phyloP scores from a whole-genome alignment of 2,113 vertebrate species.

The Pelobates fuscus region DNA sequence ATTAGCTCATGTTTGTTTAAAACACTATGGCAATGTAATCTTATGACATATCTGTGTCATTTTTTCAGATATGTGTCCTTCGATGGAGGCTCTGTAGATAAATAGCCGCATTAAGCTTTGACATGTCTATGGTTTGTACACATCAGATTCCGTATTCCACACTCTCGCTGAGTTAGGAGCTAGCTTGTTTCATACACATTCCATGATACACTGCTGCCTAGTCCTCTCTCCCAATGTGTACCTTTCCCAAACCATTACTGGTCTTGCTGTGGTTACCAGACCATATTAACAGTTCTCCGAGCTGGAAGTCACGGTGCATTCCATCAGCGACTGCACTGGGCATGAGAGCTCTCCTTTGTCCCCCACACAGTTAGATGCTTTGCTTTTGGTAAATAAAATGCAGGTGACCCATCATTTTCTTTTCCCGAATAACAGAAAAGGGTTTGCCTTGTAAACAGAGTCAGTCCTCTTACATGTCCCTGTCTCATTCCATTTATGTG shows the following conservation, averaged over 20 bases:
- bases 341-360: background rate
- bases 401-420: slow-evolving; percentile 21
- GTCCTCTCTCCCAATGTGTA: background rate
- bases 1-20: too few relatives aligned
- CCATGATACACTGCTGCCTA: too few relatives aligned
- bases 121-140: too few relatives aligned
- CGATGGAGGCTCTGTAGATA: too few relatives aligned
- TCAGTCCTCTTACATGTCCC: slow-evolving; percentile 36
- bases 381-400: slow-evolving; percentile 8
- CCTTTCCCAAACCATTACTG: background rate
- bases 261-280: background rate
- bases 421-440: background rate
- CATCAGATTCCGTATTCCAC: too few relatives aligned
- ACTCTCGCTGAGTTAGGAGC: too few relatives aligned
- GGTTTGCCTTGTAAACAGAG: slow-evolving; percentile 32
- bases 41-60: too few relatives aligned
- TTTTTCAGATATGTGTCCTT: too few relatives aligned
- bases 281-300: background rate
- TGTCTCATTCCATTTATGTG: slow-evolving; percentile 32
- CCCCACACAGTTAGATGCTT: background rate
- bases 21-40: too few relatives aligned
- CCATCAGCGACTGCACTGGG: background rate
- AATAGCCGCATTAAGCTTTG: too few relatives aligned
- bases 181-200: too few relatives aligned
- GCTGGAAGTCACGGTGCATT: background rate